phyloP scores from a whole-genome alignment of 2,888 invertebrate species.

The Pseudococcus viburni region DNA sequence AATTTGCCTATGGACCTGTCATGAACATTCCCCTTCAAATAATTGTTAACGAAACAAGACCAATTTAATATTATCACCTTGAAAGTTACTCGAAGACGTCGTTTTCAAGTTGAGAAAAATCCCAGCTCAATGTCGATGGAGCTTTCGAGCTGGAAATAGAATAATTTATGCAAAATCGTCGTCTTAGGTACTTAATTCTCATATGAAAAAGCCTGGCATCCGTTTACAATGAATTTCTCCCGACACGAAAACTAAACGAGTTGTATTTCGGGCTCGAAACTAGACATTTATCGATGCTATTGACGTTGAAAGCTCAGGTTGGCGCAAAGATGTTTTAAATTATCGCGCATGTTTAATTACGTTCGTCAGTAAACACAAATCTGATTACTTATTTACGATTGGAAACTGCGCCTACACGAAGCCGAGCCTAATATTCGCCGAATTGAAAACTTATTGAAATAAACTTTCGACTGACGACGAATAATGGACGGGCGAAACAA shows the following conservation, averaged over 20 bases:
- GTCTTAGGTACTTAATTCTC: background rate
- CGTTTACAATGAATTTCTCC: background rate
- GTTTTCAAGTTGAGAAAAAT: background rate
- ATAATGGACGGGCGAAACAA: background rate
- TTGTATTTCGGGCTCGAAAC: background rate
- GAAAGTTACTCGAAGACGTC: background rate
- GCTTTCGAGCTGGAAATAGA: background rate
- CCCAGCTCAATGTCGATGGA: background rate
- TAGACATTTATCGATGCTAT: background rate
- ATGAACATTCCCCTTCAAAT: too few species aligned
- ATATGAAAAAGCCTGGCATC: conserved; percentile 4
- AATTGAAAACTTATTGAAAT: conserved; percentile 26
- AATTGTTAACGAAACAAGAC: background rate
- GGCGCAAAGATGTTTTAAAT: conserved; percentile 17
- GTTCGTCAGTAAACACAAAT: conserved; percentile 28
- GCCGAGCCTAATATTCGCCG: background rate
- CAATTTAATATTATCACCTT: background rate
- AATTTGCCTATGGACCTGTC: too few species aligned
- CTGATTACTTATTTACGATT: conserved; percentile 32
- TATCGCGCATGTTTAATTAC: conserved; percentile 36
- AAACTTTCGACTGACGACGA: conserved; percentile 34
- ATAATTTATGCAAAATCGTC: background rate
- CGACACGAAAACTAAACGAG: background rate
- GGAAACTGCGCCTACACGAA: background rate
- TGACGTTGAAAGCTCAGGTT: conserved; percentile 18